These are phyloP conservation scores for Pleuronectes platessa DNA, from an alignment of 2,113 vertebrate genomes.

Conservation along the genomic window DNA sequence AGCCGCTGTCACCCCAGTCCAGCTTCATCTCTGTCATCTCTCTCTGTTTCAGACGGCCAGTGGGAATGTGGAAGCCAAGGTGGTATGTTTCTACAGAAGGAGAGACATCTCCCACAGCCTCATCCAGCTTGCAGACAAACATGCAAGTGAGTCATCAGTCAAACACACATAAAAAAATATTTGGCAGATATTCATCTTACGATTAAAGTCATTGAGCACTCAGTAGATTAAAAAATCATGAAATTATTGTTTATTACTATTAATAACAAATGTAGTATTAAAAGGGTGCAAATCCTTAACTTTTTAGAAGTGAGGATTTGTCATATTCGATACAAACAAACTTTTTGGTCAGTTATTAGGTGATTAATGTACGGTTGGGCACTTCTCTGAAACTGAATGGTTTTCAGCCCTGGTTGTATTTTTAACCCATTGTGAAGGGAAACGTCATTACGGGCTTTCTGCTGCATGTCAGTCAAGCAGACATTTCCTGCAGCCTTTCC, in stretches of 20 bases:
- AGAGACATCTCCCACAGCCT: conserved; percentile 98
- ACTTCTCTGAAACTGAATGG: background rate
- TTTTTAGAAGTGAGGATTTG: no score
- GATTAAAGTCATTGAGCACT: background rate
- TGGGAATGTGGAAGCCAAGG: conserved; percentile 98
- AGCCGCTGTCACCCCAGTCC: background rate
- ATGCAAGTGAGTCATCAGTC: conserved; percentile 87
- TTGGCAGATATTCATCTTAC: background rate
- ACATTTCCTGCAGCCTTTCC: conserved; percentile 10
- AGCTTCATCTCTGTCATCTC: conserved; percentile 22
- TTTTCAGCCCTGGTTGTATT: background rate
- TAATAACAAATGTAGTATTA: no score
- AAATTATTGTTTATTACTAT: background rate
- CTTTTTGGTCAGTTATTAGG: no score
- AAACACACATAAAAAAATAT: background rate
- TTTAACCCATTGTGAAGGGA: background rate
- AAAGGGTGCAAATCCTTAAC: no score
- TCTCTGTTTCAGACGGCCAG: conserved; percentile 90
- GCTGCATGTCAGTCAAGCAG: background rate
- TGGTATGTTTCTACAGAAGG: conserved; percentile 97
- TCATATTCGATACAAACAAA: background rate
- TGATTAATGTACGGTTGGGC: background rate
- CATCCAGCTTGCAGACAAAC: conserved; percentile 98
- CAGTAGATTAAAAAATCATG: background rate
- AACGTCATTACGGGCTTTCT: conserved; percentile 1